Conservation (phyloP, 2,888 invertebrate genomes). For the Metopia argyrocephala region DNA sequence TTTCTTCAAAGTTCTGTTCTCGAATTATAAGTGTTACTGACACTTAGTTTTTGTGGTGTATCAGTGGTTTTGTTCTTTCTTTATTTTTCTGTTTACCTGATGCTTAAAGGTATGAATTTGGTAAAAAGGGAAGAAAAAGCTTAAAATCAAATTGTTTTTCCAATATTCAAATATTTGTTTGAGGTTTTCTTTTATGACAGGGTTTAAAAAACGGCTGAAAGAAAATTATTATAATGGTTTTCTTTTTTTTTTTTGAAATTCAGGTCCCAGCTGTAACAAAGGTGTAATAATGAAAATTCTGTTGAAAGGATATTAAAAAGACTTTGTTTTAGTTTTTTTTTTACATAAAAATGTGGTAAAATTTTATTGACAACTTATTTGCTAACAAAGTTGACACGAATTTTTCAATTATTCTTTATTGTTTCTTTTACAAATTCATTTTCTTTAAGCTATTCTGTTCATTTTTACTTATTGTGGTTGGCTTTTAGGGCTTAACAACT, state of each 20-base stretch:
- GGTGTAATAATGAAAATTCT: constrained; percentile 28
- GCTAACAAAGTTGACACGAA: constrained; percentile 54
- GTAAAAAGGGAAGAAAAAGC: neutral
- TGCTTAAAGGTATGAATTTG: neutral
- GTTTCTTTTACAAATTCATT: constrained; percentile 2
- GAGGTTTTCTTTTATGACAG: constrained; percentile 17
- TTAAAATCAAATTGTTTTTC: constrained; percentile 5
- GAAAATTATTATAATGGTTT: constrained; percentile 17
- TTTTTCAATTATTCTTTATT: neutral
- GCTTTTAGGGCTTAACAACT: constrained; percentile 37
- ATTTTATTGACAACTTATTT: constrained; percentile 62
- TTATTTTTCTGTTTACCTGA: neutral
- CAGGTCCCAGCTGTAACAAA: constrained; percentile 27
- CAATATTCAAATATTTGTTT: constrained; percentile 38
- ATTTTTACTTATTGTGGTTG: constrained; percentile 3
- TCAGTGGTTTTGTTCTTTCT: constrained; percentile 16
- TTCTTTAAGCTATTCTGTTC: neutral
- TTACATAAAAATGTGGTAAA: constrained; percentile 27
- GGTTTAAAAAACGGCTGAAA: constrained; percentile 41
- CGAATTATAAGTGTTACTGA: constrained; percentile 6
- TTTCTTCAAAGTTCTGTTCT: neutral
- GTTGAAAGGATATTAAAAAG: neutral
- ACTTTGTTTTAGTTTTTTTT: constrained; percentile 23
- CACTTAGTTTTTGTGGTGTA: constrained; percentile 11
- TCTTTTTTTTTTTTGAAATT: neutral